These are phyloP conservation scores for Cheirogaleus medius DNA, from an alignment of 2,113 vertebrate genomes.

Conservation along the genomic window DNA sequence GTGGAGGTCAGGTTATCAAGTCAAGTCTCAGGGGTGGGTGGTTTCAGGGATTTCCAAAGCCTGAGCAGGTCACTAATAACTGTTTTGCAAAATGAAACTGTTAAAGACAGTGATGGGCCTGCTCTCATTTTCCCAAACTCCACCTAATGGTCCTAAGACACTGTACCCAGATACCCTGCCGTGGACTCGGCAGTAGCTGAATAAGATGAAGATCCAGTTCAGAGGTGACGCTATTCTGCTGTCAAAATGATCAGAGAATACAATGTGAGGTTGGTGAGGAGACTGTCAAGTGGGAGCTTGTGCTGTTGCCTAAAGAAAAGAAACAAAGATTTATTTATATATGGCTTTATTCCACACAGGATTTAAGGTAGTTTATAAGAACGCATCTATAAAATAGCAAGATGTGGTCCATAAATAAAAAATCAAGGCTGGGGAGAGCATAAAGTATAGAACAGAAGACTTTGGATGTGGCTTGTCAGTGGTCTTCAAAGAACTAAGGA, in stretches of 20 bases:
- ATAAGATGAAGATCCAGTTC: neutral
- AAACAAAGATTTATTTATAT: constrained; percentile 47
- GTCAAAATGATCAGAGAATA: neutral
- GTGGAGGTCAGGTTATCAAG: neutral
- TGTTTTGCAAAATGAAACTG: neutral
- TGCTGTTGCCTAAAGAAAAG: constrained; percentile 27
- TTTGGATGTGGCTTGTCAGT: constrained; percentile 29
- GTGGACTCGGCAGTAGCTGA: neutral
- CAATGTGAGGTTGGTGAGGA: neutral
- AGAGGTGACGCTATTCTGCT: neutral
- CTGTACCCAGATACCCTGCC: neutral
- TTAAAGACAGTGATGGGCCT: neutral
- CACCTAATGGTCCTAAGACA: neutral
- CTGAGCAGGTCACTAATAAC: neutral
- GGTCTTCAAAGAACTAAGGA: constrained; percentile 15
- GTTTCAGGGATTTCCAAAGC: neutral
- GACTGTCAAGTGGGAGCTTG: neutral
- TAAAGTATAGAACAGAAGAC: constrained; percentile 48
- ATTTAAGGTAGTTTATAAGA: constrained; percentile 41
- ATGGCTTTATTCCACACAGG: neutral
- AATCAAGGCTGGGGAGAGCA: constrained; percentile 37
- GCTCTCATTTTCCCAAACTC: neutral
- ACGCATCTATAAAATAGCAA: constrained; percentile 38
- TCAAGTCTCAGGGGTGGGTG: neutral
- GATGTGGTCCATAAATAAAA: constrained; percentile 48